Base-by-base conservation (phyloP, 2,888 invertebrate species). In the Cynaeus angustus region DNA sequence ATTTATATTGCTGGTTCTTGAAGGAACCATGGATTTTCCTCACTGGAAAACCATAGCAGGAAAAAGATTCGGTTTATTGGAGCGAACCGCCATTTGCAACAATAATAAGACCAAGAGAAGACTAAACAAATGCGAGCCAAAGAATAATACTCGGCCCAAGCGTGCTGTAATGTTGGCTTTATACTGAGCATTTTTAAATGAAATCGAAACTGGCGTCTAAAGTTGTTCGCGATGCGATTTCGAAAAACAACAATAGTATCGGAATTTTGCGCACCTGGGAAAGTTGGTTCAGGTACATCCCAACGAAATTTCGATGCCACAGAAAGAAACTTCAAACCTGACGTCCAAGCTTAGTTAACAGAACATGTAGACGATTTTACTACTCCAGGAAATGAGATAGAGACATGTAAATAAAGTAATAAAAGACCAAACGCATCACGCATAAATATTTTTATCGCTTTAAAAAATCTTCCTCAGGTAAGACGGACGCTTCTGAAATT, bases 331-430 rank as follows among this genome's bases (percentile, higher is more conserved):
- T 21, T 4, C 21, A 21, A 21, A 41, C 28, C 43, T 16, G 30
- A n/a, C 33, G 37, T 12, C 53, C 53, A 53, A 28, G 46, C 65
- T 75, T 78, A 77, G 77, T 79, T 78, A 77, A 78, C 78, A 76
- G 74, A 76, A 74, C 79, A 79, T 79, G 79, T 80, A 75, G 77
- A 77, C 75, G 73, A 78, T 79, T 81, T 82, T 81, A 82, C 77
- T 79, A 78, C 80, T 81, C 78, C 79, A 80, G 82, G 81, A 82
- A 82, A 80, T 80, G 78, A 80, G 79, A 80, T 77, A 77, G 78
- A 79, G 72, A 76, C 79, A 80, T 78, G 77, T 81, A 82, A 80
- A 81, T 80, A 80, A 81, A 80, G 80, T 75, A 81, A 81, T 82
- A 82, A 81, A 82, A 80, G 77, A 77, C 77, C 73, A 78, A 80